Evolutionary conservation across 2,888 invertebrate genomes (phyloP).

Genomic region (Adineta ricciae): DNA sequence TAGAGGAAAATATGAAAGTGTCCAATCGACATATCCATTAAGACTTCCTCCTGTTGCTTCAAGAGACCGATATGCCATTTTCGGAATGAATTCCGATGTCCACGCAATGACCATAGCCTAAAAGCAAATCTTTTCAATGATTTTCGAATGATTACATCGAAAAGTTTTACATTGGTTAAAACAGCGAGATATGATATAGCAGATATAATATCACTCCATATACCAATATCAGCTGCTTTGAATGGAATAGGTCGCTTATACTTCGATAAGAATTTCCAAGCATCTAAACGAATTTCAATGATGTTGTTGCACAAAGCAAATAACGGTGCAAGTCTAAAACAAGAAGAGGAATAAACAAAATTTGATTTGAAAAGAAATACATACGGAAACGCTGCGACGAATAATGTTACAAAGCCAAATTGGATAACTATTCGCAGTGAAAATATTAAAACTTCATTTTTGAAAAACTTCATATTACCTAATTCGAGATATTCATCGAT

Average conservation of each 20-base stretch:
- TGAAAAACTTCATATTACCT: constrained; percentile 19
- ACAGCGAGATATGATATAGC: constrained; percentile 55
- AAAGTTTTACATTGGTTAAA: constrained; percentile 53
- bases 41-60: not conserved
- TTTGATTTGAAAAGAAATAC: not conserved
- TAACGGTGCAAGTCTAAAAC: constrained; percentile 55
- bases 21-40: constrained; percentile 70
- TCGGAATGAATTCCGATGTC: constrained; percentile 31
- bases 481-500: constrained; percentile 34
- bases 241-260: constrained; percentile 54
- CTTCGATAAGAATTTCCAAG: constrained; percentile 48
- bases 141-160: too few relatives aligned
- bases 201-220: constrained; percentile 56
- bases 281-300: constrained; percentile 56
- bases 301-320: constrained; percentile 57
- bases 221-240: constrained; percentile 55
- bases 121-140: not conserved
- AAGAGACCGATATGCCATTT: constrained; percentile 21
- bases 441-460: not conserved
- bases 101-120: constrained; percentile 70
- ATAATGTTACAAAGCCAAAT: constrained; percentile 59
- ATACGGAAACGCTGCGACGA: not conserved
- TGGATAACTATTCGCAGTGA: constrained; percentile 64
- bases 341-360: not conserved
- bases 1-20: constrained; percentile 41